Evolutionary conservation across 2,888 invertebrate species (phyloP), one percentile per base, ranked within the genome.

Genomic region (Xylota segnis): DNA sequence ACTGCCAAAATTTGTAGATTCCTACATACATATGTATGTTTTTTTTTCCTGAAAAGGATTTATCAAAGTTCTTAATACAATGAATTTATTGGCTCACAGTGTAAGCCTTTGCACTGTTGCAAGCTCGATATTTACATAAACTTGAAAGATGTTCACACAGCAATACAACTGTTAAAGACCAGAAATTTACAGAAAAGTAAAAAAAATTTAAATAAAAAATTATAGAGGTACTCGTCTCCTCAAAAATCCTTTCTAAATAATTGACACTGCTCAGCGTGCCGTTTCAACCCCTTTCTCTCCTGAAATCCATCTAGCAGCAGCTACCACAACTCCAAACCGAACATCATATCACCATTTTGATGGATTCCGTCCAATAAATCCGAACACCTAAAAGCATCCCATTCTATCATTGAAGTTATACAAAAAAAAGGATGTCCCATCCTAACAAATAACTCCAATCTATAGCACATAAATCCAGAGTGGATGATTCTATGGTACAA

Each of bases 301-400:
- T 14, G 37, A 23, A 10, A 50, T 59, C 59, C 45, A 14, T 34
- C 29, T 43, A 27, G 18, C 47, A 37, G 12, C 10, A n/a, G 29
- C 9, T 18, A 50, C 66, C 37, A 40, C 37, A 78, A 27, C 65
- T 50, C 37, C 65, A 5, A 61, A 65, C 72, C 50, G 34, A 58
- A 74, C 54, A 58, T 52, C 58, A 72, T 43, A 50, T 61, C 74
- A n/a, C 54, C 37, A 29, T 61, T 74, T 75, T 81, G 66, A 74
- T 59, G 37, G 37, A 74, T 61, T 23, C 18, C 52, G 68, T 29
- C 45, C 34, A 59, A 61, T 81, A 81, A 81, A 81, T 74, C 68
- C 37, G 40, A 68, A 68, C 76, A 76, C 68, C 70, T 82, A 68
- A 56, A 63, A 83, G 50, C 65, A 59, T 50, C 82, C 63, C 82